phyloP scores from a whole-genome alignment of 64 coral and sea anemone species.

The Montipora capricornis region DNA sequence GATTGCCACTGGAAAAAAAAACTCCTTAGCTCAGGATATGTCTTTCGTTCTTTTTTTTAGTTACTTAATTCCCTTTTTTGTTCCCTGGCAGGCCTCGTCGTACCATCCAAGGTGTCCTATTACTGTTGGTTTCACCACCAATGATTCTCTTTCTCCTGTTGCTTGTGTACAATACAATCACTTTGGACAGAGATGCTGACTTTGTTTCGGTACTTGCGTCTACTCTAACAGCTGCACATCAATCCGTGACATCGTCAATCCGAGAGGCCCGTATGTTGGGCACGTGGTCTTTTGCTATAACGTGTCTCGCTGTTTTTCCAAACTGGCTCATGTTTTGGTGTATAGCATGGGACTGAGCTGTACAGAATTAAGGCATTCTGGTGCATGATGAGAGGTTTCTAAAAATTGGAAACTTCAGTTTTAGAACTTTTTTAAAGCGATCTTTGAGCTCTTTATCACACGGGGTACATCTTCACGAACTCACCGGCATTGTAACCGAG shows the following conservation, averaged over 20 bases:
- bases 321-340: conserved; percentile 77
- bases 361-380: not conserved
- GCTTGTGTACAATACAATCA: conserved; percentile 18
- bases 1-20: too few species aligned
- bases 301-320: conserved; percentile 63
- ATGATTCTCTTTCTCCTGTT: conserved; percentile 51
- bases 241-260: conserved; percentile 48
- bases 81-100: conserved; percentile 60
- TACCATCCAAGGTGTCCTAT: conserved; percentile 5
- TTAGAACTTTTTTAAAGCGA: not conserved
- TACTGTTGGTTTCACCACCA: conserved; percentile 57
- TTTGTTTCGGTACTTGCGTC: not conserved
- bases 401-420: not conserved
- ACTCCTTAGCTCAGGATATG: too few species aligned
- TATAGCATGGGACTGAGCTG: conserved; percentile 58
- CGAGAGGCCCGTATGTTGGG: conserved; percentile 65
- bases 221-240: conserved; percentile 19
- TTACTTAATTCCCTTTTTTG: not conserved
- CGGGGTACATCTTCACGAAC: too few species aligned
- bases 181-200: not conserved
- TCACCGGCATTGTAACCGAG: too few species aligned
- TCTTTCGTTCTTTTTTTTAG: not conserved
- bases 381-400: not conserved
- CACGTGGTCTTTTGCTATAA: conserved; percentile 63
- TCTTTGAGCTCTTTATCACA: too few species aligned